These are phyloP conservation scores for Parotia lawesii DNA, from an alignment of 2,113 vertebrate genomes.

Conservation along the genomic window DNA sequence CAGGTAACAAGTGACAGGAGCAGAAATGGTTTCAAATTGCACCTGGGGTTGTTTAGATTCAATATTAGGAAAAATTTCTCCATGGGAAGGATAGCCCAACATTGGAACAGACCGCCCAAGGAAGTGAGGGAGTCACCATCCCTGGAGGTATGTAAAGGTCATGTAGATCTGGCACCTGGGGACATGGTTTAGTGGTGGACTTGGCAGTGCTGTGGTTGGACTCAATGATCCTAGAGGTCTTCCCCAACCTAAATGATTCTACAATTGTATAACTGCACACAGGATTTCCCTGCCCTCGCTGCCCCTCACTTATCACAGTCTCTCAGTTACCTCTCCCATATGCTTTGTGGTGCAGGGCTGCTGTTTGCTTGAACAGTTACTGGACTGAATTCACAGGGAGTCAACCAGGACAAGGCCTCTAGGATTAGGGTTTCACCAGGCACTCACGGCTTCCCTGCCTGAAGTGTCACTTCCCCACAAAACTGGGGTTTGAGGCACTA, in stretches of 20 bases:
- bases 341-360: fast-evolving
- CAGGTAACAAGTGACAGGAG: background rate
- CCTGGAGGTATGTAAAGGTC: background rate
- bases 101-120: background rate
- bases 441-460: background rate
- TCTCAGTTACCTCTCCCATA: background rate
- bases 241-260: background rate
- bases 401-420: background rate
- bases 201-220: background rate
- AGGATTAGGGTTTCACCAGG: background rate
- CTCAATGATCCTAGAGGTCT: background rate
- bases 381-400: background rate
- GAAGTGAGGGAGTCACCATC: background rate
- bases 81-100: background rate
- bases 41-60: background rate
- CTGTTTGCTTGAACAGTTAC: background rate
- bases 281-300: background rate
- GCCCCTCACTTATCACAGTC: background rate
- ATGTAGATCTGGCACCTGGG: background rate
- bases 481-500: background rate
- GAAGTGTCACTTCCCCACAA: background rate
- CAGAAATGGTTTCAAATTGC: background rate
- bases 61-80: background rate
- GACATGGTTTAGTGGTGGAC: background rate
- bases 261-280: fast-evolving